phyloP scores from a whole-genome alignment of 1,140 invertebrate genomes.

The Coelopa frigida region DNA sequence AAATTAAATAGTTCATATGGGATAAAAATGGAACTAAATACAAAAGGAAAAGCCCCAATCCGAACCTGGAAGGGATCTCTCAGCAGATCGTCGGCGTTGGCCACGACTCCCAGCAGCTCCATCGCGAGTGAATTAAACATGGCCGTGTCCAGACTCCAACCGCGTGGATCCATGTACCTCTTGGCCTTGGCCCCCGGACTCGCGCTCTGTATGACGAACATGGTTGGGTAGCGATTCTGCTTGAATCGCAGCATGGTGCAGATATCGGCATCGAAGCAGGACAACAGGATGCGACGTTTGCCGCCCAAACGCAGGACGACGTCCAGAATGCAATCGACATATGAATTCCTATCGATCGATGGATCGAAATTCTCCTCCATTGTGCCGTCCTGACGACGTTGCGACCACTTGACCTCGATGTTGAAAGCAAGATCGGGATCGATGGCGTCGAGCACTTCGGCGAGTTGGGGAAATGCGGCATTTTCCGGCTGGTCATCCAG shows the following conservation, averaged over 20 bases:
- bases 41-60: no score
- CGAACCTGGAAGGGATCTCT: no score
- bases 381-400: constrained; percentile 70
- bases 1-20: no score
- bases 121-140: constrained; percentile 1
- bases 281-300: constrained; percentile 76
- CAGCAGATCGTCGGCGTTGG: not conserved
- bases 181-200: not conserved
- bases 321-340: constrained; percentile 71
- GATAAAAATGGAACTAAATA: no score
- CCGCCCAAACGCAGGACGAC: constrained; percentile 66
- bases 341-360: constrained; percentile 78
- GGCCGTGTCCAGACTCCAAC: not conserved
- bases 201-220: constrained; percentile 70
- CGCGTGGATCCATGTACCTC: constrained; percentile 13
- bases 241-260: constrained; percentile 85
- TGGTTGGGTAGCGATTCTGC: constrained; percentile 89
- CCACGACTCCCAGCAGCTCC: constrained; percentile 3
- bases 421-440: constrained; percentile 79
- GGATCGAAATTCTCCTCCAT: constrained; percentile 57
- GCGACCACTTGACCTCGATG: constrained; percentile 93
- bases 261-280: constrained; percentile 89
- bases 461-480: constrained; percentile 83
- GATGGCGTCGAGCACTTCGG: constrained; percentile 65
- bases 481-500: constrained; percentile 70